Evolutionary conservation across 2,113 vertebrate species (phyloP), one percentile per base, ranked within the genome.

Genomic region (Ceyx melanurus): DNA sequence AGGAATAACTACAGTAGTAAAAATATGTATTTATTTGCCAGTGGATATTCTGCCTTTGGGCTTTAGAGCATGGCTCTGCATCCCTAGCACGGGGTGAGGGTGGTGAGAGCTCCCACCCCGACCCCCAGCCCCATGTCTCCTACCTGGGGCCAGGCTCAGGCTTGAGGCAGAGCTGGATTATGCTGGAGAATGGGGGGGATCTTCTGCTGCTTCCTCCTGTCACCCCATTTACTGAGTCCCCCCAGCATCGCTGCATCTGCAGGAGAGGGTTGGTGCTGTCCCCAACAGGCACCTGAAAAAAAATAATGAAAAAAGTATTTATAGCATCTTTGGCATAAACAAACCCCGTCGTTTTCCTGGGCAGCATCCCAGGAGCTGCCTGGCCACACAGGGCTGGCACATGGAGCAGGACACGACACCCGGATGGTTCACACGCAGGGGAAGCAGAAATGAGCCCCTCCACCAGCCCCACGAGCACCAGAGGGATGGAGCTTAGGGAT

Each of bases 21-120:
- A 82, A 72, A 45, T 10, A 48, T 43, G 20, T 26, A 88, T 81
- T 82, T 48, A 15, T 88, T 76, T 78, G 58, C 53, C 53, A 7
- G 65, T 2, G 19, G 54, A n/a, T 76, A 25, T 33, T 66, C 56
- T 58, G 56, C 14, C 54, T 75, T 16, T 12, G 25, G 61, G 43
- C 9, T 51, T 33, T 35, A 25, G 28, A 3, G 18, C 13, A 0
- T 1, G 14, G 23, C 12, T 89, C 60, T 20, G 65, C 46, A 18
- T 10, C n/a, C 25, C 29, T 42, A 26, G 28, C 0, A 0, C 2
- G 18, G 14, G 28, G 33, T 1, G 31, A 67, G 58, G 35, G 7
- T 22, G 19, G 15, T 3, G 2, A 64, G 35, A 83, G 56, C 68
- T 42, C 46, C n/a, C 8, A 4, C 25, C 29, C 6, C 1, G 1